A percentile compares a stretch with the other conserved stretches of the same genome.
phyloP scores from a whole-genome alignment of 2,113 vertebrate species.

The Grammomys dolichurus region DNA sequence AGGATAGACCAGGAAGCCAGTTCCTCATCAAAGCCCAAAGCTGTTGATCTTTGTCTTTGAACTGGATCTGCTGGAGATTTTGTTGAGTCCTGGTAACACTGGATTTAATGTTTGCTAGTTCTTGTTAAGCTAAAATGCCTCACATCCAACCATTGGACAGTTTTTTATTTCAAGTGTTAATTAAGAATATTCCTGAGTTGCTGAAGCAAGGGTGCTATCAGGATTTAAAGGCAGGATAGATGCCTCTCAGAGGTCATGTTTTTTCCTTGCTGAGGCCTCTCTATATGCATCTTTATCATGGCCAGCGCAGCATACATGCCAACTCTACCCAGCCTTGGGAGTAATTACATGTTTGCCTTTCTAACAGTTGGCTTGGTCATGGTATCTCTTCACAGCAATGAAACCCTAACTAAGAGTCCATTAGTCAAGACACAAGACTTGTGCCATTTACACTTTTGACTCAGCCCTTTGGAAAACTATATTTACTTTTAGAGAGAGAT shows the following conservation, averaged over 20 bases:
- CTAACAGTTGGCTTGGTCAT: no score
- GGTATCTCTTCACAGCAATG: no score
- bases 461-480: constrained; percentile 1
- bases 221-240: not conserved
- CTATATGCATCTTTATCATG: not conserved
- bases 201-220: not conserved
- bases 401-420: no score
- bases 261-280: not conserved
- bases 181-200: not conserved
- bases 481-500: constrained; percentile 46
- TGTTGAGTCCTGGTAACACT: not conserved
- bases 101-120: constrained; percentile 23
- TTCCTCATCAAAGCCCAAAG: constrained; percentile 65
- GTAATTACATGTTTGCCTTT: no score
- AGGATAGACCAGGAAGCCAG: constrained; percentile 71
- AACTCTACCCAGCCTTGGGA: no score
- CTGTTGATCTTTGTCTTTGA: not conserved
- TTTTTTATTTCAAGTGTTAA: constrained; percentile 16
- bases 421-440: not conserved
- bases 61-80: not conserved
- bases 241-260: not conserved
- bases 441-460: not conserved
- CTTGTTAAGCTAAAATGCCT: not conserved
- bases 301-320: no score
- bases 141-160: not conserved